These are phyloP conservation scores for Papilio elwesi DNA, from an alignment of 2,888 invertebrate genomes.

Conservation along the genomic window DNA sequence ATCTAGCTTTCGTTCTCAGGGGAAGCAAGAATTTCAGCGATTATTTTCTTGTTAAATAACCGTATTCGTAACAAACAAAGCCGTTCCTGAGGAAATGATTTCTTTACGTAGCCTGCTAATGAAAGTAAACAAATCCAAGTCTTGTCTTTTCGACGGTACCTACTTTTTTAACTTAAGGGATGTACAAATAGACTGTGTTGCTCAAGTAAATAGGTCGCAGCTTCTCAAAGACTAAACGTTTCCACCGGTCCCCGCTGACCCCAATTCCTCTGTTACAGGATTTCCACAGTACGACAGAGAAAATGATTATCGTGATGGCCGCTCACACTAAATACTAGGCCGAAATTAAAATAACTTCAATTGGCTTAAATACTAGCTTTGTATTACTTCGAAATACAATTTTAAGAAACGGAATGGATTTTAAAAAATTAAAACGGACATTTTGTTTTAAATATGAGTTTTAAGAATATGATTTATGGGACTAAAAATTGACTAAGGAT, in stretches of 20 bases:
- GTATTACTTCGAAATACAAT: not conserved
- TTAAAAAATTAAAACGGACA: not conserved
- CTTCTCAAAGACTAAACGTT: constrained; percentile 38
- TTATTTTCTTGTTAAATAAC: too few relatives aligned
- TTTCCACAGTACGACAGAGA: constrained; percentile 38
- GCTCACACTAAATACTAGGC: constrained; percentile 23
- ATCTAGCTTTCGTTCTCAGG: not conserved
- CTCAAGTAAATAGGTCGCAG: constrained; percentile 38
- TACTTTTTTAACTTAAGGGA: constrained; percentile 5
- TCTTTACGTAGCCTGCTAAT: too few relatives aligned
- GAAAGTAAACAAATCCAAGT: not conserved
- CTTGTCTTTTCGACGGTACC: not conserved
- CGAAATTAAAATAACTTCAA: constrained; percentile 27
- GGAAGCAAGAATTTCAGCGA: not conserved
- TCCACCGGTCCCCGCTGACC: constrained; percentile 35
- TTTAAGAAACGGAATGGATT: not conserved
- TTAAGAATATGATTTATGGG: not conserved
- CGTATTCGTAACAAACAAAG: too few relatives aligned
- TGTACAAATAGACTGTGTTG: constrained; percentile 28
- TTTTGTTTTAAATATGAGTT: not conserved
- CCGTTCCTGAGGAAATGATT: too few relatives aligned
- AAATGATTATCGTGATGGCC: constrained; percentile 34
- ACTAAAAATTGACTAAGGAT: too few relatives aligned
- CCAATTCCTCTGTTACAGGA: constrained; percentile 37
- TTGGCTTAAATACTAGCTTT: constrained; percentile 2